Percentiles rank a stretch among this genome's conserved stretches.
Evolutionary conservation across 2,797 vertebrate species (phyloP).

Genomic region (Serranus cabrilla): DNA sequence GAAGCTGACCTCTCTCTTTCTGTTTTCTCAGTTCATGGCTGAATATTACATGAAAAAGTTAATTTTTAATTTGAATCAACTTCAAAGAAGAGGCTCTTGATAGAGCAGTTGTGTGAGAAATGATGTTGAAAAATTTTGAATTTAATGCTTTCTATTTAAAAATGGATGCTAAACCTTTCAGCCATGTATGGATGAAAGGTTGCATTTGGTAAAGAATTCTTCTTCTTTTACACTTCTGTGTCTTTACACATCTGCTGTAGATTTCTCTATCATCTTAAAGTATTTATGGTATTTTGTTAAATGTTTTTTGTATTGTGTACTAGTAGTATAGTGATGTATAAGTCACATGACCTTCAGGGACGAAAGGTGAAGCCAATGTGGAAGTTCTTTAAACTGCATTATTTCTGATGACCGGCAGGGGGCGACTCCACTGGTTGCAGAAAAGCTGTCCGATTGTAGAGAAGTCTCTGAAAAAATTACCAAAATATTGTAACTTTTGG

Average conservation of each 20-base stretch:
- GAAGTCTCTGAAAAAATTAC: too few relatives aligned
- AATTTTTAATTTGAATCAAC: neutral
- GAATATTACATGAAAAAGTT: conserved; percentile 1
- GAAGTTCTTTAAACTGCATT: too few relatives aligned
- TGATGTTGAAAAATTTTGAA: neutral
- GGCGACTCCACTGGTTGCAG: too few relatives aligned
- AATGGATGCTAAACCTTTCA: neutral
- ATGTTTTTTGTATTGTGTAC: too few relatives aligned
- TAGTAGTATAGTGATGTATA: too few relatives aligned
- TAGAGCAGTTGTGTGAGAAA: neutral
- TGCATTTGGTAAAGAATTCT: neutral
- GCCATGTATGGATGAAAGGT: neutral
- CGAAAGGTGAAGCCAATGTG: too few relatives aligned
- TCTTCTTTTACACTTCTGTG: neutral
- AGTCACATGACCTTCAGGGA: too few relatives aligned
- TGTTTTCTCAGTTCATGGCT: neutral
- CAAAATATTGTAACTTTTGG: too few relatives aligned
- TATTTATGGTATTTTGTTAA: neutral
- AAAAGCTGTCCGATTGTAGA: too few relatives aligned
- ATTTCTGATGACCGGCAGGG: too few relatives aligned
- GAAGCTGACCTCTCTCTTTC: conserved; percentile 11
- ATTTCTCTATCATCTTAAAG: neutral
- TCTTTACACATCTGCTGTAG: neutral
- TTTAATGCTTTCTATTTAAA: neutral
- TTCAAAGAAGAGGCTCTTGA: too few relatives aligned